Evolutionary conservation across 1,140 invertebrate species (phyloP).

Genomic region (Formica selysi): DNA sequence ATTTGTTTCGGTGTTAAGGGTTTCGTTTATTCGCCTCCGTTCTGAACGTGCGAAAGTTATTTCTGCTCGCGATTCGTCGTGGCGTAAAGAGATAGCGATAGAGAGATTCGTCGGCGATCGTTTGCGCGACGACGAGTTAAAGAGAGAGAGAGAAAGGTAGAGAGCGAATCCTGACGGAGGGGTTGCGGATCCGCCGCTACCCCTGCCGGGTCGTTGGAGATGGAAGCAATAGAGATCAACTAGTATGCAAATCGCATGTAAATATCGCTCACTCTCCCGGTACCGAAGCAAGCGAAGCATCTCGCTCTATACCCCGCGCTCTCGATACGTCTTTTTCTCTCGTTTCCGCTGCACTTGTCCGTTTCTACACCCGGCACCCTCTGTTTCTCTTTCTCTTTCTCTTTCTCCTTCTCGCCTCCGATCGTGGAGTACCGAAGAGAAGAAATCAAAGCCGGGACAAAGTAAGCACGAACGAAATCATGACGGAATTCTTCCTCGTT

Average conservation of each 20-base stretch:
- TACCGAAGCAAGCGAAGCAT: conserved; percentile 76
- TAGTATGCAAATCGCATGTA: conserved; percentile 87
- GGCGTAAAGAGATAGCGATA: conserved; percentile 65
- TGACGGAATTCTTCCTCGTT: conserved; percentile 80
- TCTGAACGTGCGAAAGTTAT: conserved; percentile 67
- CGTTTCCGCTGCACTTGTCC: conserved; percentile 63
- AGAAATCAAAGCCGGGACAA: conserved; percentile 86
- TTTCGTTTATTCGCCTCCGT: conserved; percentile 69
- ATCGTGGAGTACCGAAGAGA: conserved; percentile 75
- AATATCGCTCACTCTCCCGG: conserved; percentile 86
- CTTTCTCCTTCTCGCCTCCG: conserved; percentile 58
- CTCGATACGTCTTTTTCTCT: conserved; percentile 71
- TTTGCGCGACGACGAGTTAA: conserved; percentile 55
- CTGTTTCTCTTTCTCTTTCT: conserved; percentile 33
- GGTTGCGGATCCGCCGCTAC: conserved; percentile 80
- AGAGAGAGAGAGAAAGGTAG: conserved; percentile 51
- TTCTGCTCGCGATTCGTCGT: conserved; percentile 43
- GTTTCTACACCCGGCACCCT: conserved; percentile 51
- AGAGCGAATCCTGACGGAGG: conserved; percentile 79
- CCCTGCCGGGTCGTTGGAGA: conserved; percentile 84
- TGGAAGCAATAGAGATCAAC: conserved; percentile 87
- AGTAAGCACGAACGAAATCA: conserved; percentile 82
- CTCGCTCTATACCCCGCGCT: conserved; percentile 72
- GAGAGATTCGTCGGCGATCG: conserved; percentile 69
- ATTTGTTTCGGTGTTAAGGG: conserved; percentile 76